phyloP scores from a whole-genome alignment of 2,797 vertebrate species.

The Numenius phaeopus region DNA sequence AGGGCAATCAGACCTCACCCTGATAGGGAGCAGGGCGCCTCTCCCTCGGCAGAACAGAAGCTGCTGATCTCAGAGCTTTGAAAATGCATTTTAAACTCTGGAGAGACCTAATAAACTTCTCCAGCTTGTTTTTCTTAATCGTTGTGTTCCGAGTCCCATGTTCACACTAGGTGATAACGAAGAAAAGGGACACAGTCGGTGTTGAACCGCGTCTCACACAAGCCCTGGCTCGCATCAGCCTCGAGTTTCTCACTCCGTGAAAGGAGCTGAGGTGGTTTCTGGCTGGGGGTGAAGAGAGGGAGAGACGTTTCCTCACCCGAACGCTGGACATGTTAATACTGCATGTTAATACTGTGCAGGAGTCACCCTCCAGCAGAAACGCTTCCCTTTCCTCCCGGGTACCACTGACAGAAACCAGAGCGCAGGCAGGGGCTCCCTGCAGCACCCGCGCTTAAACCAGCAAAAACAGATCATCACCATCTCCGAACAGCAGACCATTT shows the following conservation, averaged over 20 bases:
- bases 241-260: rapidly evolving
- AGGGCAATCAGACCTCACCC: constrained; percentile 1
- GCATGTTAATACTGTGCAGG: background rate
- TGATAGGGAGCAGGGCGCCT: background rate
- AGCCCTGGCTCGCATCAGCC: background rate
- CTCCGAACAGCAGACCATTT: background rate
- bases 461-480: background rate
- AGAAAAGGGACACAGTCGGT: rapidly evolving
- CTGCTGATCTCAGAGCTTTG: background rate
- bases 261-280: background rate
- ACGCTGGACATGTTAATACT: background rate
- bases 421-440: rapidly evolving
- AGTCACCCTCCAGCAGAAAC: background rate
- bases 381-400: background rate
- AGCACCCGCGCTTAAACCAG: rapidly evolving
- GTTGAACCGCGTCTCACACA: background rate
- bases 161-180: background rate
- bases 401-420: rapidly evolving
- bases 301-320: background rate
- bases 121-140: background rate
- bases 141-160: background rate
- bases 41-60: background rate
- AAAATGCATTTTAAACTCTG: background rate
- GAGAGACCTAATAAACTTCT: background rate
- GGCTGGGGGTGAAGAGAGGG: background rate